Percentiles rank a stretch among this genome's conserved stretches.
Conservation (phyloP, 2,888 invertebrate genomes). For the Agelastica alni region DNA sequence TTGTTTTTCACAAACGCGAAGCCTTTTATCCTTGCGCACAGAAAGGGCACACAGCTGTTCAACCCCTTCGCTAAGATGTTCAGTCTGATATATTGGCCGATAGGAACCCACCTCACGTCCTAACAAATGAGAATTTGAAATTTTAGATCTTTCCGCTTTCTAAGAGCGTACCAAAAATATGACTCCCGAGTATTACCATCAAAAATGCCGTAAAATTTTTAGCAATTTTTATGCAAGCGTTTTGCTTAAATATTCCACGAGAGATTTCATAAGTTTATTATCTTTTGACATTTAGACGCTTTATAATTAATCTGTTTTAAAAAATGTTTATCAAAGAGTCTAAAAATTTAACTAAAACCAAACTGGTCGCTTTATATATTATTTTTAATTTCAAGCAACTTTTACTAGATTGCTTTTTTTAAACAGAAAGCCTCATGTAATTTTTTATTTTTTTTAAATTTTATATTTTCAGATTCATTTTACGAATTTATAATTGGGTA, state of each 20-base stretch:
- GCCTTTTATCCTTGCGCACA: conserved; percentile 19
- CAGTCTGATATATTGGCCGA: conserved; percentile 23
- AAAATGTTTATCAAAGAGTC: too few species aligned
- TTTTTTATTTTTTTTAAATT: too few species aligned
- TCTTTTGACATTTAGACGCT: too few species aligned
- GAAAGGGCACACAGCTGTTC: conserved; percentile 31
- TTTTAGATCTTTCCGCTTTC: conserved; percentile 45
- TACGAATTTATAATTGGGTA: too few species aligned
- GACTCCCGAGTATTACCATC: conserved; percentile 30
- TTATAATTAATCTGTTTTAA: too few species aligned
- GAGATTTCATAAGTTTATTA: too few species aligned
- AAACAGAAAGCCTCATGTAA: too few species aligned
- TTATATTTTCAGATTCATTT: too few species aligned
- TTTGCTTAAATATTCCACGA: conserved; percentile 10
- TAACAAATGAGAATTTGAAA: conserved; percentile 42
- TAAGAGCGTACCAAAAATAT: conserved; percentile 45
- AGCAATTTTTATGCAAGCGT: conserved; percentile 22
- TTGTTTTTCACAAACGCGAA: conserved; percentile 42
- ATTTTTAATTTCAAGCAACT: too few species aligned
- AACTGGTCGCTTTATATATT: too few species aligned
- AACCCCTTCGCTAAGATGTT: conserved; percentile 28
- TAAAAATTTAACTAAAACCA: too few species aligned
- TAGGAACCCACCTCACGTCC: conserved; percentile 39
- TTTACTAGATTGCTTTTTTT: too few species aligned
- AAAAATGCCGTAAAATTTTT: conserved; percentile 25